These are phyloP conservation scores for Phalacrocorax pelagicus DNA, from an alignment of 2,113 vertebrate species.

Conservation along the genomic window DNA sequence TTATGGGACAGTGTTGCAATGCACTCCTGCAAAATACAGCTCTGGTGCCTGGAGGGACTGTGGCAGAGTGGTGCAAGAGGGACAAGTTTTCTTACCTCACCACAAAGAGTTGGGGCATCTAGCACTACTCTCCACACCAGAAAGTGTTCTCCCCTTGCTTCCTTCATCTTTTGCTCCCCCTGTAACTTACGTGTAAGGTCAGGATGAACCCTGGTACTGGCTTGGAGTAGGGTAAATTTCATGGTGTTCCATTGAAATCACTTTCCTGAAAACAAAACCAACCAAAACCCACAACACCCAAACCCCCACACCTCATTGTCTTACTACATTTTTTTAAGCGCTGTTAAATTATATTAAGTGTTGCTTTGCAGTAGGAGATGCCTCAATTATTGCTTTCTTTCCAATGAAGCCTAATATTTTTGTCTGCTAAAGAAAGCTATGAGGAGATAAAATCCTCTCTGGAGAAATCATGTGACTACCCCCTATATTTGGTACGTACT, in stretches of 20 bases:
- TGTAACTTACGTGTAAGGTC: background rate
- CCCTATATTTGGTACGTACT: background rate
- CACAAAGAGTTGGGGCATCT: background rate
- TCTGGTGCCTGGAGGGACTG: rapidly evolving
- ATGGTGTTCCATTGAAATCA: background rate
- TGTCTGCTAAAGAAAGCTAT: background rate
- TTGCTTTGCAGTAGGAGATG: background rate
- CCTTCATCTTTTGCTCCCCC: background rate
- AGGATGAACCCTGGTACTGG: background rate
- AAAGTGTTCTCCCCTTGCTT: background rate
- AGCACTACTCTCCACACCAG: background rate
- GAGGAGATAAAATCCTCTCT: background rate
- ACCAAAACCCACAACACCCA: background rate
- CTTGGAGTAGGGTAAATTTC: background rate
- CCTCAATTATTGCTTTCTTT: background rate
- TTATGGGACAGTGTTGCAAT: background rate
- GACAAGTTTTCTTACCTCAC: background rate
- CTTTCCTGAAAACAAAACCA: background rate
- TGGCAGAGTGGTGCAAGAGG: background rate
- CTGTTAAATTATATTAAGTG: background rate
- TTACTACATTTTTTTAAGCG: background rate
- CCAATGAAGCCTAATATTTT: background rate
- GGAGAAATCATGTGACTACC: background rate
- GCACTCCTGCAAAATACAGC: background rate
- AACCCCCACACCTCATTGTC: background rate